These are phyloP conservation scores for Maconellicoccus hirsutus DNA, from an alignment of 1,140 invertebrate species.

Conservation along the genomic window DNA sequence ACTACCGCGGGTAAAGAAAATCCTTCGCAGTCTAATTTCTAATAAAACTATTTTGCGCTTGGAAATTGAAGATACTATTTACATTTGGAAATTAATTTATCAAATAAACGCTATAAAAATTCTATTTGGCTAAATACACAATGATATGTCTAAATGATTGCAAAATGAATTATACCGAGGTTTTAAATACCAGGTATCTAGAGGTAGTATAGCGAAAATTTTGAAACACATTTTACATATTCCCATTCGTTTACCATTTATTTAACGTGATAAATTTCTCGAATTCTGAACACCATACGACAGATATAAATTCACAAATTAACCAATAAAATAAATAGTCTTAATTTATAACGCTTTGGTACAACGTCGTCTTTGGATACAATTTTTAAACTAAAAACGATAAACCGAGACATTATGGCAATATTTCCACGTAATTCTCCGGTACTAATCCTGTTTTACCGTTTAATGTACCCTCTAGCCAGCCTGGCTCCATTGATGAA, in stretches of 20 bases:
- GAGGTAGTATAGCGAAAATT: no score
- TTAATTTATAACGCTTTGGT: conserved; percentile 14
- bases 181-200: no score
- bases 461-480: conserved; percentile 89
- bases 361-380: conserved; percentile 11
- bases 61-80: no score
- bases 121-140: neutral
- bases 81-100: no score
- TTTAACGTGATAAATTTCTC: no score
- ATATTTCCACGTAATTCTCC: conserved; percentile 90
- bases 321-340: neutral
- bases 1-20: neutral
- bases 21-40: neutral
- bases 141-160: neutral
- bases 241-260: no score
- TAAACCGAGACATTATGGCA: conserved; percentile 42
- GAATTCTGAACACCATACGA: neutral
- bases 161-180: neutral
- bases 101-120: no score
- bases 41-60: no score
- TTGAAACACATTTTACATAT: no score
- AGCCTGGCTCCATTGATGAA: conserved; percentile 84
- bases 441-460: conserved; percentile 89
- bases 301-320: neutral
- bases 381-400: conserved; percentile 2